Evolutionary conservation across 2,888 invertebrate genomes (phyloP), one percentile per base, ranked within the genome.

Genomic region (Buathra laborator): DNA sequence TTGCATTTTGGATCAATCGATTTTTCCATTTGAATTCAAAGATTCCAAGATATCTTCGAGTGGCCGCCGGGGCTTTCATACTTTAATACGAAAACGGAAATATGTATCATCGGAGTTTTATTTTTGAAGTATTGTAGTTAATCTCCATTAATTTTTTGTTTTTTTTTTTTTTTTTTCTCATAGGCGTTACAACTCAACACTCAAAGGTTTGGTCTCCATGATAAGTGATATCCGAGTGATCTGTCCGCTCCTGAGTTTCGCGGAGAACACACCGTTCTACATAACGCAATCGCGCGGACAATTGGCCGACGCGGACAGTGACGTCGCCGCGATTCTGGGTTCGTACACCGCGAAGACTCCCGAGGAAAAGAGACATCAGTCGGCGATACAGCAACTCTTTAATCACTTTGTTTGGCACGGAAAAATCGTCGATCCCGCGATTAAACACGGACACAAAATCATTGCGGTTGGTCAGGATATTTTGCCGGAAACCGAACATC

Each of bases 371-470:
- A 95, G 97, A 19, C 98, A 96, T 91, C 96, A 97, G 88, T 95
- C 96, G 0, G 96, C 97, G 12, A 97, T 98, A 95, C 97, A 97
- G 91, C 96, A 96, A 86, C 94, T 97, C 44, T 98, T 98, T 94
- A 97, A 97, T 93, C 96, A 97, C 89, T 98, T 96, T 90, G 97
- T 97, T 1, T 96, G 96, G 95, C 96, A 97, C 87, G 97, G 97
- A n/a, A 95, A 95, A 86, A 94, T 97, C 79, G 94, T 95, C 12
- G 95, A 96, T n/a, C 95, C 95, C 7, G 95, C 95, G 79, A 94
- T 94, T 46, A 94, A 95, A 12, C 74, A 87, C 19, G 93, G 93
- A 3, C 93, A 94, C 64, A 94, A 95, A 85, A 95, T 97, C 16
- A 94, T 97, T 53, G 94, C 96, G 32, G 95, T 97, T 1, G 97